Evolutionary conservation across 1,140 invertebrate genomes (phyloP).

Genomic region (Drosophila equinoxialis): DNA sequence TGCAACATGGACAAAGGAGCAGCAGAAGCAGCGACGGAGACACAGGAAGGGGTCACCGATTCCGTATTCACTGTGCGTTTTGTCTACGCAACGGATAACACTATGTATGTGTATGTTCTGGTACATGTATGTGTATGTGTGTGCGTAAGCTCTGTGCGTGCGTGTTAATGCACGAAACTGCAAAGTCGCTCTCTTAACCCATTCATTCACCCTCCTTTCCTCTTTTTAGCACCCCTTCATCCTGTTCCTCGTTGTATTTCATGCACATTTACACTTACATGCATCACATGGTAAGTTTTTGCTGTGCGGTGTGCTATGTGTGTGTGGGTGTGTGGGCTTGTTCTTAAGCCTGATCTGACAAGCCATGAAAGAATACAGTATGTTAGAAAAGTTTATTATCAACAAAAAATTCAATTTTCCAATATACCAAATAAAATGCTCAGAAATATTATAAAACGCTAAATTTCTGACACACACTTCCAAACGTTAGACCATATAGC

Average conservation of each 20-base stretch:
- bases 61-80: constrained; percentile 68
- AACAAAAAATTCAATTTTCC: too few species aligned
- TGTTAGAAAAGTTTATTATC: not conserved
- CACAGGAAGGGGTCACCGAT: constrained; percentile 38
- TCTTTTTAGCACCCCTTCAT: not conserved
- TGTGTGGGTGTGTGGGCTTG: constrained; percentile 22
- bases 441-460: too few species aligned
- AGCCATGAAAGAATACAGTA: not conserved
- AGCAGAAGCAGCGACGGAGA: too few species aligned
- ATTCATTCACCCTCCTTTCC: constrained; percentile 12
- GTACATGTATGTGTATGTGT: constrained; percentile 22
- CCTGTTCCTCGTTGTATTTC: constrained; percentile 54
- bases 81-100: constrained; percentile 47
- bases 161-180: constrained; percentile 79
- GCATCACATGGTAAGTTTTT: constrained; percentile 33
- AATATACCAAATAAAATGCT: too few species aligned
- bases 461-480: too few species aligned
- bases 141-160: constrained; percentile 53
- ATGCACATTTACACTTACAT: constrained; percentile 60
- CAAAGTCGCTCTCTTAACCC: constrained; percentile 30
- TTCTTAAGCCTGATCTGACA: constrained; percentile 11
- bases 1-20: constrained; percentile 20
- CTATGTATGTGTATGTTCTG: constrained; percentile 15
- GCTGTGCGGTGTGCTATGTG: constrained; percentile 33
- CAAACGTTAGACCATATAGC: too few species aligned